Conservation (phyloP, 2,888 invertebrate species). For the Hirtodrosophila cameraria region DNA sequence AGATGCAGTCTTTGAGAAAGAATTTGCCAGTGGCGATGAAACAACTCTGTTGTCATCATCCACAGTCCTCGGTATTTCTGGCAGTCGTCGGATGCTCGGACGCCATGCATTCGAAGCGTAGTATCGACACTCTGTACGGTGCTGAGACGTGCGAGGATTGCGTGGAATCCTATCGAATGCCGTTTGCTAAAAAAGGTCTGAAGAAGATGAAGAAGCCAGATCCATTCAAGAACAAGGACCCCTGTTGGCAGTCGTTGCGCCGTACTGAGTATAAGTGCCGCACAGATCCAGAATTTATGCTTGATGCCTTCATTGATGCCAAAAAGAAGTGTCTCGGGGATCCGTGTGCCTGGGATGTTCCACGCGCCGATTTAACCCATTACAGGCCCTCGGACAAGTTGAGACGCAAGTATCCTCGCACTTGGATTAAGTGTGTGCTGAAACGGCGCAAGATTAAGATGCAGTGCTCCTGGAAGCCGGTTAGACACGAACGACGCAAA, state of each 20-base stretch:
- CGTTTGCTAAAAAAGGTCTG: background rate
- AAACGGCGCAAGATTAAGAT: slow-evolving; percentile 42
- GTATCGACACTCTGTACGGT: slow-evolving; percentile 33
- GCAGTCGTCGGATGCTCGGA: background rate
- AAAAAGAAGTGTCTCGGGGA: slow-evolving; percentile 23
- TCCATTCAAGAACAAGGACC: slow-evolving; percentile 18
- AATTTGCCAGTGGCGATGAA: slow-evolving; percentile 1
- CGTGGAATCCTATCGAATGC: slow-evolving; percentile 9
- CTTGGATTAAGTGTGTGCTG: slow-evolving; percentile 60
- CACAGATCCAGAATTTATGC: slow-evolving; percentile 52
- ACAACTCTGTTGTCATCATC: background rate
- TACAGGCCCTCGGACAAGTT: slow-evolving; percentile 58
- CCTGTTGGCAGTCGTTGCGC: slow-evolving; percentile 63
- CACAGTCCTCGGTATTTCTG: background rate
- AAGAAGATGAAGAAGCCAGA: slow-evolving; percentile 8
- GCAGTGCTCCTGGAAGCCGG: slow-evolving; percentile 33
- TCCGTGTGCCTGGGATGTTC: slow-evolving; percentile 27
- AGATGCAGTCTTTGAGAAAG: slow-evolving; percentile 23
- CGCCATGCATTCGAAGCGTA: slow-evolving; percentile 5
- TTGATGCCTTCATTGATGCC: slow-evolving; percentile 39
- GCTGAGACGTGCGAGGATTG: slow-evolving; percentile 48
- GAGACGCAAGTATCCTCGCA: slow-evolving; percentile 51
- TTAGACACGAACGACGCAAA: slow-evolving; percentile 13
- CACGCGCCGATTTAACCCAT: slow-evolving; percentile 28
- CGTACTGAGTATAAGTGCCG: slow-evolving; percentile 68